phyloP scores from a whole-genome alignment of 1,140 invertebrate genomes.

The Apis cerana region DNA sequence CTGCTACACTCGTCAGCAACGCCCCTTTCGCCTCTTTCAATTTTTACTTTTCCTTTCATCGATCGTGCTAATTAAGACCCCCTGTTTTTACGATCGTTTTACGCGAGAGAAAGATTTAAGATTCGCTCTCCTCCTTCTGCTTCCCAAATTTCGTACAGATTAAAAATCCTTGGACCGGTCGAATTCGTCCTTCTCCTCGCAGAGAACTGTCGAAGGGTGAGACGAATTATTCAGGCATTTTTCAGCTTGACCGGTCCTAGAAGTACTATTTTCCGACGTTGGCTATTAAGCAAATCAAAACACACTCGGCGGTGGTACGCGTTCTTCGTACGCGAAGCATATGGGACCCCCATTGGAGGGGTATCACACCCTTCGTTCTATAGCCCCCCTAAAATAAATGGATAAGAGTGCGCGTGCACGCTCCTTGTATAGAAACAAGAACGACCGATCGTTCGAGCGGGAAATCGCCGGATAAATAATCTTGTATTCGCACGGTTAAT shows the following conservation, averaged over 20 bases:
- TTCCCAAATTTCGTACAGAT: too few relatives aligned
- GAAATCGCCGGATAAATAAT: slow-evolving; percentile 78
- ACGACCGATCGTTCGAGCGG: slow-evolving; percentile 73
- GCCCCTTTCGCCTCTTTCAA: slow-evolving; percentile 30
- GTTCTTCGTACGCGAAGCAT: slow-evolving; percentile 73
- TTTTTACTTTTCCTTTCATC: slow-evolving; percentile 6
- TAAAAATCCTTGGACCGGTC: too few relatives aligned
- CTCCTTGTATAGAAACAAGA: slow-evolving; percentile 63
- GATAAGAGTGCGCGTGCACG: slow-evolving; percentile 65
- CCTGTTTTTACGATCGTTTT: background rate
- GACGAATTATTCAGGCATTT: slow-evolving; percentile 39
- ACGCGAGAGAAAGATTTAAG: background rate
- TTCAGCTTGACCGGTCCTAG: slow-evolving; percentile 22
- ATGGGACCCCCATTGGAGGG: slow-evolving; percentile 75
- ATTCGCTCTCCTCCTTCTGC: too few relatives aligned
- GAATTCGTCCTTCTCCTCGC: background rate
- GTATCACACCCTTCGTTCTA: slow-evolving; percentile 77
- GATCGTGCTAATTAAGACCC: slow-evolving; percentile 9
- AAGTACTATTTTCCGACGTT: slow-evolving; percentile 65
- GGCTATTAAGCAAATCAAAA: slow-evolving; percentile 81
- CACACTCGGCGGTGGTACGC: slow-evolving; percentile 69
- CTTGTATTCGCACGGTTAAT: slow-evolving; percentile 76
- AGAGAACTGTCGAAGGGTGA: background rate
- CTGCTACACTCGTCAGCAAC: slow-evolving; percentile 11
- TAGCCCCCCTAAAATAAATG: slow-evolving; percentile 78